Evolutionary conservation across 2,113 vertebrate genomes (phyloP).

Genomic region (Brachionichthys hirsutus): DNA sequence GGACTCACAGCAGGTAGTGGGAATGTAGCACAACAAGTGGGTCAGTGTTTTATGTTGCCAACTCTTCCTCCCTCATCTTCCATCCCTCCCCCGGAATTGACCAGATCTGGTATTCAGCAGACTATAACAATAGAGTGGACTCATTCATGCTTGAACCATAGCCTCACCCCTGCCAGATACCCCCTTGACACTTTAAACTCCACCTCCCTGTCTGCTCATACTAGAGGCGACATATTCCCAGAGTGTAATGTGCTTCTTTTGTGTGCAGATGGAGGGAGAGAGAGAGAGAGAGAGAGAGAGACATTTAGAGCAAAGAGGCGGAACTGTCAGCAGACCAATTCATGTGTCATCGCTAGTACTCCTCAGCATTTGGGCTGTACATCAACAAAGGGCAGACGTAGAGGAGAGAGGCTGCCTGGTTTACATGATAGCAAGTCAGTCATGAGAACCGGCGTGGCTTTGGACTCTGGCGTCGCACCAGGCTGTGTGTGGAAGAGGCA

Average conservation of each 20-base stretch:
- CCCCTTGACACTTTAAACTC: constrained; percentile 27
- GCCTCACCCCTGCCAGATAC: constrained; percentile 38
- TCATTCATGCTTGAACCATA: constrained; percentile 61
- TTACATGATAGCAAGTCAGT: not conserved
- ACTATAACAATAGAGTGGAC: constrained; percentile 54
- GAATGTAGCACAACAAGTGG: constrained; percentile 55
- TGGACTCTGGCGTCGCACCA: constrained; percentile 11
- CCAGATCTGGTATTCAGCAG: constrained; percentile 45
- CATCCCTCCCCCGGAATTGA: constrained; percentile 29
- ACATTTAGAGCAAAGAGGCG: constrained; percentile 32
- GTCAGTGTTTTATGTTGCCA: constrained; percentile 49
- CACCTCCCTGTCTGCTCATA: constrained; percentile 14
- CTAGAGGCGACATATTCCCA: constrained; percentile 10
- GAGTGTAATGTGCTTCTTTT: constrained; percentile 38
- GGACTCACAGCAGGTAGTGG: constrained; percentile 59
- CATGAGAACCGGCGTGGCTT: constrained; percentile 22
- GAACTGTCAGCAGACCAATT: constrained; percentile 33
- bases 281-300: not conserved
- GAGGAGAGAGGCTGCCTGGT: constrained; percentile 4
- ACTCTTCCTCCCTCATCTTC: constrained; percentile 39
- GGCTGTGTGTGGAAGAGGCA: constrained; percentile 33
- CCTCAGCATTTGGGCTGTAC: constrained; percentile 28
- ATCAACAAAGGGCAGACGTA: constrained; percentile 19
- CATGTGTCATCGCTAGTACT: constrained; percentile 39
- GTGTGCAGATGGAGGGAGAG: not conserved